Evolutionary conservation across 2,888 invertebrate species (phyloP).

Genomic region (Noctua janthina): DNA sequence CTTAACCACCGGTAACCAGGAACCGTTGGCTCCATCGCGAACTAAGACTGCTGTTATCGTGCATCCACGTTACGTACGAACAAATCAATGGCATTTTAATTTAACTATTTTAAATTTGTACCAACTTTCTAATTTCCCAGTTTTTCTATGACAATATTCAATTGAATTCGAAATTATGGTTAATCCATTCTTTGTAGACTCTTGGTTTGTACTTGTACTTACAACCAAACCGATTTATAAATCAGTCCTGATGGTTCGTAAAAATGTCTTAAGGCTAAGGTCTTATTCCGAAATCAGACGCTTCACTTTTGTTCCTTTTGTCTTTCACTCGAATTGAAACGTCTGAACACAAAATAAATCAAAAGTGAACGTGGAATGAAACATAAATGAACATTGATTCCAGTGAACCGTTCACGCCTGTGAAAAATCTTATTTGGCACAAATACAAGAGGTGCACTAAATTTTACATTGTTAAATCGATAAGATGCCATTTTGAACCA

Average conservation of each 20-base stretch:
- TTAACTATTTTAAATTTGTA: conserved; percentile 10
- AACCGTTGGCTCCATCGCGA: conserved; percentile 27
- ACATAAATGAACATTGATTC: background rate
- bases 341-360: background rate
- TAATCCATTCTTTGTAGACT: conserved; percentile 11
- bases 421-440: too few species aligned
- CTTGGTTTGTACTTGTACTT: background rate
- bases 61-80: conserved; percentile 21
- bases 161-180: conserved; percentile 35
- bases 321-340: background rate
- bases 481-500: too few species aligned
- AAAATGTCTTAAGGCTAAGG: background rate
- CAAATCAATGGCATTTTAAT: conserved; percentile 39
- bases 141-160: conserved; percentile 8
- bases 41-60: conserved; percentile 54
- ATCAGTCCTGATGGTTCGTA: background rate
- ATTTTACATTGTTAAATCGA: background rate
- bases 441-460: background rate
- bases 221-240: background rate
- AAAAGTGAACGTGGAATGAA: background rate
- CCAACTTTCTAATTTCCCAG: background rate
- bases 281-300: background rate
- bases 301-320: background rate
- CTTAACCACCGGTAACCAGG: conserved; percentile 73
- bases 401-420: background rate